A percentile compares a stretch with the other conserved stretches of the same genome.
phyloP scores from a whole-genome alignment of 2,797 vertebrate genomes.

The Streptopelia turtur region DNA sequence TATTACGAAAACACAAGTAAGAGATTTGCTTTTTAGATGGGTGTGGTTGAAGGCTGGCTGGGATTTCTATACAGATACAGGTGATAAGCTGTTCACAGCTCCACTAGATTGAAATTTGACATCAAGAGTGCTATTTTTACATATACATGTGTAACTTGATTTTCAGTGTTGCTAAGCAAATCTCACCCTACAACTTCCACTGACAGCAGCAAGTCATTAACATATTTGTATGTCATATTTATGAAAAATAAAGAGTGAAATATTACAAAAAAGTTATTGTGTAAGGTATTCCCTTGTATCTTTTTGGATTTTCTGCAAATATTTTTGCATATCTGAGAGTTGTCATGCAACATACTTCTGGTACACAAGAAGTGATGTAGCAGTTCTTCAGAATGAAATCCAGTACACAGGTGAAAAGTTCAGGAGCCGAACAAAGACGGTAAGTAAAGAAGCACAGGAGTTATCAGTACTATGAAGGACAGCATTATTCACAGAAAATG shows the following conservation, averaged over 20 bases:
- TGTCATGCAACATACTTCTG: neutral
- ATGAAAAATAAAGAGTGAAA: neutral
- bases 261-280: neutral
- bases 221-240: neutral
- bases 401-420: neutral
- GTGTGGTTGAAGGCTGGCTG: neutral
- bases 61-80: neutral
- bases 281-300: neutral
- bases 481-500: conserved; percentile 25
- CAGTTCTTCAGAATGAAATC: neutral
- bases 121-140: neutral
- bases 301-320: neutral
- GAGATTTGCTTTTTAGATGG: neutral
- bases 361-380: neutral
- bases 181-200: neutral
- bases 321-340: neutral
- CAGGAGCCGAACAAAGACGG: neutral
- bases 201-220: neutral
- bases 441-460: neutral
- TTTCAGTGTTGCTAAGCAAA: neutral
- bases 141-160: neutral
- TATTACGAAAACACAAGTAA: neutral
- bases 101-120: neutral
- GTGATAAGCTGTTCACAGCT: neutral
- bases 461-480: neutral